Conservation (phyloP, 2,113 vertebrate species). For the Burhinus bistriatus region DNA sequence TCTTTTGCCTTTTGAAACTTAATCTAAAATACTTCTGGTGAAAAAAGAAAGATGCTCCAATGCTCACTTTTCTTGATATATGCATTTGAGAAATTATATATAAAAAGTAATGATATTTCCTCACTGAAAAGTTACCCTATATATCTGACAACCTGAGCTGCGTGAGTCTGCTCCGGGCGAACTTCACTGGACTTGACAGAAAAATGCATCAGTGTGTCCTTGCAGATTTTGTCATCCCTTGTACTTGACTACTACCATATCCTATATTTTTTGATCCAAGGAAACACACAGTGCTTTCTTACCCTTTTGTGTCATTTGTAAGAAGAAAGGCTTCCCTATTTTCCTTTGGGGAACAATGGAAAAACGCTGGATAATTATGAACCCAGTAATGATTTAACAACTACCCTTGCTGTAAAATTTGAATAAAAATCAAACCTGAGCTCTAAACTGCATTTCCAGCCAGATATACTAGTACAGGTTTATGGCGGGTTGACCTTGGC, state of each 20-base stretch:
- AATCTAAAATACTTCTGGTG: neutral
- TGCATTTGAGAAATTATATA: neutral
- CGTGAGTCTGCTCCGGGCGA: neutral
- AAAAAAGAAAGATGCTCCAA: neutral
- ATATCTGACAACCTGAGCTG: neutral
- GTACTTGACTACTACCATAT: neutral
- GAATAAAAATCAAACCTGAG: neutral
- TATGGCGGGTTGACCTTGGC: neutral
- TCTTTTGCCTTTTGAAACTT: neutral
- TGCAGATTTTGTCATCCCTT: neutral
- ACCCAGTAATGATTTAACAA: neutral
- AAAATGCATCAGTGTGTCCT: neutral
- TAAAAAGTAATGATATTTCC: neutral
- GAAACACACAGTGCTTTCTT: neutral
- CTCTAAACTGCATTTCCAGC: neutral
- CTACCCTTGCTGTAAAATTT: neutral
- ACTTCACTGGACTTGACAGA: neutral
- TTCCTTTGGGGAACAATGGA: neutral
- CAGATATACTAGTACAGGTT: neutral
- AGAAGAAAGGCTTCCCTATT: neutral
- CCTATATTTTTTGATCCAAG: neutral
- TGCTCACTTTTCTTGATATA: neutral
- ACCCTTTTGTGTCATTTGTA: neutral
- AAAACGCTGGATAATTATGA: neutral
- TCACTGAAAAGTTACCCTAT: neutral